Conservation (phyloP, 64 coral and sea anemone genomes). For the Stichodactyla helianthus region DNA sequence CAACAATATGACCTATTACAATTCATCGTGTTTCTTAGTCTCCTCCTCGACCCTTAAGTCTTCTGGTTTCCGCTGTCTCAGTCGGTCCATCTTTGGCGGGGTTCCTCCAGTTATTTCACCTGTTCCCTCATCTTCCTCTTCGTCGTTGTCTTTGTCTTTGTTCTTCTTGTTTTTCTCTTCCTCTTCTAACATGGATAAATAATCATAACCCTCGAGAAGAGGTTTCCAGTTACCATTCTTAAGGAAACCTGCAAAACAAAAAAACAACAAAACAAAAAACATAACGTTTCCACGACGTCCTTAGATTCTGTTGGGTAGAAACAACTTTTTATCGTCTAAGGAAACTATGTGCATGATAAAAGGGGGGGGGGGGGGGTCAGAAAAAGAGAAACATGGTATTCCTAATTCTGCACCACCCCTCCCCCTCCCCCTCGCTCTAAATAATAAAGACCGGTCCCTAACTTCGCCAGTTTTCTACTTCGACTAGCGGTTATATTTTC, state of each 20-base stretch:
- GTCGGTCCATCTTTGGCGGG: neutral
- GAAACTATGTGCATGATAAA: no score
- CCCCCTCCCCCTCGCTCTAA: no score
- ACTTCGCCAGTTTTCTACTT: no score
- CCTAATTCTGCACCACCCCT: no score
- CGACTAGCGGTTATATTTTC: no score
- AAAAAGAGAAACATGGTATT: no score
- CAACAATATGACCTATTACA: neutral
- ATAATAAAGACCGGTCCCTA: no score
- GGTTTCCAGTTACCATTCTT: conserved; percentile 32
- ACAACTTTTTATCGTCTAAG: no score
- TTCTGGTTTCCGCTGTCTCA: conserved; percentile 15
- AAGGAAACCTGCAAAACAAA: conserved; percentile 8
- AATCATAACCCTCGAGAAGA: conserved; percentile 54
- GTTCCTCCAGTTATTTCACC: neutral
- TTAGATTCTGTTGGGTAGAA: no score
- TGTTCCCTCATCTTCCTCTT: neutral
- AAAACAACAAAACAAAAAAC: neutral
- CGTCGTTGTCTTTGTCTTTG: conserved; percentile 3
- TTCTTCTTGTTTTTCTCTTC: conserved; percentile 36
- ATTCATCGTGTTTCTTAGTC: conserved; percentile 6
- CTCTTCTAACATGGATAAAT: conserved; percentile 34
- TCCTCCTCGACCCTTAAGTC: conserved; percentile 13
- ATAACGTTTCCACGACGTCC: neutral
- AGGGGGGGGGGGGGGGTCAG: no score